Evolutionary conservation across 2,888 invertebrate species (phyloP), one percentile per base, ranked within the genome.

Genomic region (Linnaemya tessellans): DNA sequence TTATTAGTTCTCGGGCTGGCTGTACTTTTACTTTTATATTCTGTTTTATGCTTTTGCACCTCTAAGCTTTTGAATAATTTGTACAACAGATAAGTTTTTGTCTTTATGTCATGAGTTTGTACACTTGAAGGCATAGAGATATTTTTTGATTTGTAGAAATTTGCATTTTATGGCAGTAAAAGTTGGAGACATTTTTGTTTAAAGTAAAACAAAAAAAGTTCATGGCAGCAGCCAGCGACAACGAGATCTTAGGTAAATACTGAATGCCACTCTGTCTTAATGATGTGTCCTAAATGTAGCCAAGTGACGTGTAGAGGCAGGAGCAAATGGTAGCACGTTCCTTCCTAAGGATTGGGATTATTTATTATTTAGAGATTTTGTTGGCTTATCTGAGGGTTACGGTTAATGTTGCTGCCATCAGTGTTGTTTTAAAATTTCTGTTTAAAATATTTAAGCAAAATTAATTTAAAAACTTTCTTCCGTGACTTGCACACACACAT

Each of bases 21-120:
- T 56, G 4, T 41, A 35, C n/a, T 78, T 68, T 35, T 58, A 64
- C 38, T 74, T 67, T 80, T 65, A 54, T 49, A 65, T 68, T 49
- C 41, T 62, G 15, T 70, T 79, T 71, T 51, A 78, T 62, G 62
- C 62, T 70, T 74, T 79, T 79, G 75, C 82, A 85, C 85, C 85
- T 85, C 74, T 82, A 79, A 85, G 82, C 85, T 82, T 85, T 79
- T 85, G 82, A 71, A 82, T 58, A 85, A 82, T 85, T 79, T 82
- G 51, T 80, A 30, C 3, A 41, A 20, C 51, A 67, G 67, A 79
- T 79, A 80, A 80, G 60, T 74, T 80, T 80, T 64, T 41, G 20
- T 30, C 22, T 64, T 64, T 64, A 15, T 58, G 65, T 67, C 56
- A 65, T 58, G 46, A 67, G 58, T 78, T 68, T 78, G 68, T 78